Evolutionary conservation across 2,797 vertebrate genomes (phyloP).

Genomic region (Philypnodon macrostomus): DNA sequence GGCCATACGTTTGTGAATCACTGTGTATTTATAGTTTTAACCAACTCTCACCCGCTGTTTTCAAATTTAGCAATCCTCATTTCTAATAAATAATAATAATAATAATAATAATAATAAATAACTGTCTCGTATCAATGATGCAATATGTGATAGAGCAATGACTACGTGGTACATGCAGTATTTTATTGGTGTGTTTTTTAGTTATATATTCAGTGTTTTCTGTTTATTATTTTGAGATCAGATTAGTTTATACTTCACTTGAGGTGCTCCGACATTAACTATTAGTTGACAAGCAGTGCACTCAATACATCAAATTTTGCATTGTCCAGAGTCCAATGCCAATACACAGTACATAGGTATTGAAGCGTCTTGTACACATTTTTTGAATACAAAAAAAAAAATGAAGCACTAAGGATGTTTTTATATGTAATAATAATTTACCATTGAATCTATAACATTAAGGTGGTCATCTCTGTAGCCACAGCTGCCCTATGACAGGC

Average conservation of each 20-base stretch:
- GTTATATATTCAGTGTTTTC: conserved; percentile 4
- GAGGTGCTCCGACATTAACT: conserved; percentile 14
- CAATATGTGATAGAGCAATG: conserved; percentile 37
- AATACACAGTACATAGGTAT: too few relatives aligned
- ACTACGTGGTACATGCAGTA: conserved; percentile 27
- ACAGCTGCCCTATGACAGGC: too few relatives aligned
- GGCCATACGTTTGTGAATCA: conserved; percentile 24
- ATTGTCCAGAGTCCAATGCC: neutral
- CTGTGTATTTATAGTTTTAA: conserved; percentile 39
- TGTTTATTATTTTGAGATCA: conserved; percentile 13
- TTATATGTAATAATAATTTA: too few relatives aligned
- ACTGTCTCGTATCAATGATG: conserved; percentile 18
- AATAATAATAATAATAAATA: too few relatives aligned
- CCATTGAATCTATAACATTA: too few relatives aligned
- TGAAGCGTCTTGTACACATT: too few relatives aligned
- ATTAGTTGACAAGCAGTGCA: neutral
- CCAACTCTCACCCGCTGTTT: conserved; percentile 29
- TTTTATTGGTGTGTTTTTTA: conserved; percentile 22
- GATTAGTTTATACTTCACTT: conserved; percentile 1
- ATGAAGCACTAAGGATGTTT: too few relatives aligned
- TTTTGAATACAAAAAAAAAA: too few relatives aligned
- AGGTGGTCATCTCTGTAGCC: too few relatives aligned
- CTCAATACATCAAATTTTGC: neutral
- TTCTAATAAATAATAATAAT: conserved; percentile 8
- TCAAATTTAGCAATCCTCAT: conserved; percentile 11